phyloP scores from a whole-genome alignment of 2,888 invertebrate genomes.

The Dryocosmus kuriphilus region DNA sequence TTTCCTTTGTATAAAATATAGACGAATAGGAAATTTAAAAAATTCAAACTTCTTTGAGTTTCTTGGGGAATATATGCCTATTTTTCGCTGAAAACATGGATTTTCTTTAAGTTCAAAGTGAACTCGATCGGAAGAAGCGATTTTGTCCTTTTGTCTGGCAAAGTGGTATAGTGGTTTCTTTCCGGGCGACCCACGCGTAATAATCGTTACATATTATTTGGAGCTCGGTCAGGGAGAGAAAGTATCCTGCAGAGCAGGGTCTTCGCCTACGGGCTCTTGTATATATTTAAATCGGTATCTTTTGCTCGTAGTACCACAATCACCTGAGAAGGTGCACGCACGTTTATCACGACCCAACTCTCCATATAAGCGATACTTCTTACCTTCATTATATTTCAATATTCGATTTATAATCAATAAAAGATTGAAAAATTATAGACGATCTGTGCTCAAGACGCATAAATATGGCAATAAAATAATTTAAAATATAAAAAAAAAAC shows the following conservation, averaged over 20 bases:
- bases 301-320: conserved; percentile 36
- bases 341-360: conserved; percentile 7
- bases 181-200: conserved; percentile 69
- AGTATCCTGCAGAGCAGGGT: conserved; percentile 59
- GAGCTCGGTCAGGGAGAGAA: conserved; percentile 65
- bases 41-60: too few relatives aligned
- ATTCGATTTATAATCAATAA: neutral
- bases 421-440: neutral
- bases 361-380: neutral
- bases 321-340: conserved; percentile 44
- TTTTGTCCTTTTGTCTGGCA: conserved; percentile 24
- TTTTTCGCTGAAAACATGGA: neutral
- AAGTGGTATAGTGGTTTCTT: conserved; percentile 57
- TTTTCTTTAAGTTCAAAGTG: neutral
- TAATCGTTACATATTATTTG: conserved; percentile 71
- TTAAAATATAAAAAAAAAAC: neutral
- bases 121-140: neutral
- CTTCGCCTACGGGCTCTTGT: conserved; percentile 61
- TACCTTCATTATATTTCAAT: neutral
- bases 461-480: neutral
- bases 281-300: conserved; percentile 61
- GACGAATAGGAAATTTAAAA: too few relatives aligned
- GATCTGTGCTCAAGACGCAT: neutral
- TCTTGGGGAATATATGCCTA: neutral
- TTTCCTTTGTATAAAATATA: too few relatives aligned